These are phyloP conservation scores for Parazoanthus atlanticus DNA, from an alignment of 92 coral and sea anemone genomes.

Conservation along the genomic window DNA sequence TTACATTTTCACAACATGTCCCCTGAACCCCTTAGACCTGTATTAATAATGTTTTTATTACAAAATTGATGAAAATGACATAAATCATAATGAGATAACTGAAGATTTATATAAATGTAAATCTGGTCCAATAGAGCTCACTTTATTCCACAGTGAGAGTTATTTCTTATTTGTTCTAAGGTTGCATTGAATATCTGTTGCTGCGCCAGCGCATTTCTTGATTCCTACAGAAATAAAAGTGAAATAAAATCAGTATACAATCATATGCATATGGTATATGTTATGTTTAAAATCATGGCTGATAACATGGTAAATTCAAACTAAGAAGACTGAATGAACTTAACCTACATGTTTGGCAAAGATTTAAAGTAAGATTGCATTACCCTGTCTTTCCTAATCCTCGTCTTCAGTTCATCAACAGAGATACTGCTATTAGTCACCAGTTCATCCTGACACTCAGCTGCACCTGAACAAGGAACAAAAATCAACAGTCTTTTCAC, in stretches of 20 bases:
- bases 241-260: no score
- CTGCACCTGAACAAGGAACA: constrained; percentile 61
- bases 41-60: no score
- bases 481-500: not conserved
- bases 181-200: not conserved
- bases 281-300: not conserved
- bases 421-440: constrained; percentile 62
- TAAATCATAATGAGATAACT: no score
- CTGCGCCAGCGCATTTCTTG: not conserved
- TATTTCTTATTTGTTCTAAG: not conserved
- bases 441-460: constrained; percentile 66
- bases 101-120: no score
- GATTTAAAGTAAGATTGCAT: not conserved
- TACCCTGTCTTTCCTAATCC: constrained; percentile 64
- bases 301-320: not conserved
- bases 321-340: not conserved
- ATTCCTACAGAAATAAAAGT: not conserved
- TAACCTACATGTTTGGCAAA: not conserved
- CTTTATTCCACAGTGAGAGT: not conserved
- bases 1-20: no score
- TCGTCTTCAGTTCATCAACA: constrained; percentile 39
- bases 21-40: no score
- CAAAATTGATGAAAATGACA: no score
- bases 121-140: no score
- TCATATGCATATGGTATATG: not conserved